Conservation (phyloP, 2,888 invertebrate genomes). For the Tortricodes alternella region DNA sequence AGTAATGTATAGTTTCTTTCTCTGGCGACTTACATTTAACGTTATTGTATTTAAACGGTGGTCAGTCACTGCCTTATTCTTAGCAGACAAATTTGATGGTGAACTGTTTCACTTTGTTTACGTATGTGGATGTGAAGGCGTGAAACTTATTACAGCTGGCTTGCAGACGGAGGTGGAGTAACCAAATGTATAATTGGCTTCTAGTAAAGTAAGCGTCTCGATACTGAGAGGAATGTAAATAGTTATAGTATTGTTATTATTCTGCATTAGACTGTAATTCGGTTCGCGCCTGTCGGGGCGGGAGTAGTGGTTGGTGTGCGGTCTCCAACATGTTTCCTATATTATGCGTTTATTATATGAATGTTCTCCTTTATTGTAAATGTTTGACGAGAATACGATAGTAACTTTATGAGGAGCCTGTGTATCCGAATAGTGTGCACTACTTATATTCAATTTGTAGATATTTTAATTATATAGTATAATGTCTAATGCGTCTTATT, state of each 20-base stretch:
- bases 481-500: conserved; percentile 80
- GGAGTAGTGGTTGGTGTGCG: conserved; percentile 54
- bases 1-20: neutral
- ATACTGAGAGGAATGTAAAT: conserved; percentile 60
- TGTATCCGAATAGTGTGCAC: conserved; percentile 74
- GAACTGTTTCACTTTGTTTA: conserved; percentile 27
- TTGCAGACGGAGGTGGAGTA: conserved; percentile 33
- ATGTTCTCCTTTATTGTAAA: conserved; percentile 81
- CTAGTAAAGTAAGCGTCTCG: conserved; percentile 2
- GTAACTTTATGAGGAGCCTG: conserved; percentile 58
- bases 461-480: conserved; percentile 83
- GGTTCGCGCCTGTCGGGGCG: conserved; percentile 65
- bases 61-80: conserved; percentile 16
- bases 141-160: conserved; percentile 74
- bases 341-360: conserved; percentile 80
- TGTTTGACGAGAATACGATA: conserved; percentile 69
- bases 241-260: conserved; percentile 72
- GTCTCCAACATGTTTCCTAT: conserved; percentile 79
- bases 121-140: conserved; percentile 57
- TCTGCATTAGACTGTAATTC: conserved; percentile 71
- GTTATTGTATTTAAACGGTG: conserved; percentile 6
- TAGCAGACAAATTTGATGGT: conserved; percentile 20
- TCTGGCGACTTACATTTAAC: conserved; percentile 2
- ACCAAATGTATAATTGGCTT: conserved; percentile 37
- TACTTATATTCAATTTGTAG: conserved; percentile 80